Conservation (phyloP, 2,113 vertebrate species). For the Ageneiosus marmoratus region DNA sequence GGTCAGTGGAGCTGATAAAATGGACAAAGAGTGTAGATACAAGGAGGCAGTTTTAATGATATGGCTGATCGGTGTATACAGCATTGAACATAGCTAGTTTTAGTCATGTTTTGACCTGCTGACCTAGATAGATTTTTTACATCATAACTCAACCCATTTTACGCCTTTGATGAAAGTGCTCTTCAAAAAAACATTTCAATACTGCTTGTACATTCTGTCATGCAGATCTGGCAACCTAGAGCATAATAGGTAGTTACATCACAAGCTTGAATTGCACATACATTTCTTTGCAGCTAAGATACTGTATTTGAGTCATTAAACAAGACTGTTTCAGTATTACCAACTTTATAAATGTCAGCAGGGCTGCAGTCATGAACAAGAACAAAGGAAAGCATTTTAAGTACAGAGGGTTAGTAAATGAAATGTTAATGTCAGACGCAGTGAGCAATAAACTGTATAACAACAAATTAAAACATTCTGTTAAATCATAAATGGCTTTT, state of each 20-base stretch:
- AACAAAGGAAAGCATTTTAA: not conserved
- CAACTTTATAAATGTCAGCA: not conserved
- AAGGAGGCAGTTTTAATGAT: no score
- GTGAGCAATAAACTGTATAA: conserved; percentile 12
- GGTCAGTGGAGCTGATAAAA: no score
- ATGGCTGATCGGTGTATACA: no score
- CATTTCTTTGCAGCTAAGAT: not conserved
- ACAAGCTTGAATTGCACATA: not conserved
- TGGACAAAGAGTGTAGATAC: no score
- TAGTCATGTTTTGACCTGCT: no score
- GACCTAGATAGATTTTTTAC: no score
- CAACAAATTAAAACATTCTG: not conserved
- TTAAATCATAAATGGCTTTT: not conserved
- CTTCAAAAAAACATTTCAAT: not conserved
- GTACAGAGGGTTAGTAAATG: not conserved
- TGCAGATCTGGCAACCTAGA: not conserved
- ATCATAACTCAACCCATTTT: no score
- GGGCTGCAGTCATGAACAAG: not conserved
- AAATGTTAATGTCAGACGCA: conserved; percentile 14
- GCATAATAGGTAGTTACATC: not conserved
- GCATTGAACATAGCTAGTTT: no score
- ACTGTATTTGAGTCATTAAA: not conserved
- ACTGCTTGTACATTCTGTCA: not conserved
- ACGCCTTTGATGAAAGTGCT: not conserved
- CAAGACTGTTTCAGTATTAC: not conserved